These are phyloP conservation scores for Drosophila algonquin DNA, from an alignment of 2,888 invertebrate species.

Conservation along the genomic window DNA sequence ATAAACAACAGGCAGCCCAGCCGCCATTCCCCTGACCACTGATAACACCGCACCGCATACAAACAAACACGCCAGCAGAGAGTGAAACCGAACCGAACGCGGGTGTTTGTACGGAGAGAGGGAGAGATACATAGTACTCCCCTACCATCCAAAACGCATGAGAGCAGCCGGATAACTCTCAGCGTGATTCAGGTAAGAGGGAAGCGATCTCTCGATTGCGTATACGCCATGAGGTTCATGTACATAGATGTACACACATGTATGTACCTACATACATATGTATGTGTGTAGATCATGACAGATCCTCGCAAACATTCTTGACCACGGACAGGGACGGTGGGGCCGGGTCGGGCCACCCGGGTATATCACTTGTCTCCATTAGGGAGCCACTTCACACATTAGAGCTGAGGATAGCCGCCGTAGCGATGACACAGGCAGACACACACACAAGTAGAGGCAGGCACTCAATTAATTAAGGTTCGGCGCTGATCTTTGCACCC, in stretches of 20 bases:
- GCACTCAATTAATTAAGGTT: conserved; percentile 77
- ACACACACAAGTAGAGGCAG: conserved; percentile 15
- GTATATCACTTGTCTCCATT: conserved; percentile 37
- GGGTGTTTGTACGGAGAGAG: conserved; percentile 1
- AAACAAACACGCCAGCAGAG: neutral
- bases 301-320: too few relatives aligned
- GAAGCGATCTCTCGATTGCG: neutral
- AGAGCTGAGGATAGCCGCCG: conserved; percentile 4
- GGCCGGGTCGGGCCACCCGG: too few relatives aligned
- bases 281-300: too few relatives aligned
- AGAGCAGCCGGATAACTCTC: neutral
- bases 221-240: neutral
- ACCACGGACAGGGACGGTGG: too few relatives aligned
- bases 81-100: neutral
- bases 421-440: conserved; percentile 4
- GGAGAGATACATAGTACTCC: neutral
- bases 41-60: conserved; percentile 20
- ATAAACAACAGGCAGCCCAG: conserved; percentile 32
- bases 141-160: neutral
- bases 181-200: conserved; percentile 5
- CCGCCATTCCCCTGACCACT: conserved; percentile 19
- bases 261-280: too few relatives aligned
- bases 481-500: conserved; percentile 80
- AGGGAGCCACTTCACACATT: conserved; percentile 16
- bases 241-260: too few relatives aligned